Percentiles rank a stretch among this genome's conserved stretches.
Conservation (phyloP, 2,888 invertebrate species). For the Rosalia funebris region DNA sequence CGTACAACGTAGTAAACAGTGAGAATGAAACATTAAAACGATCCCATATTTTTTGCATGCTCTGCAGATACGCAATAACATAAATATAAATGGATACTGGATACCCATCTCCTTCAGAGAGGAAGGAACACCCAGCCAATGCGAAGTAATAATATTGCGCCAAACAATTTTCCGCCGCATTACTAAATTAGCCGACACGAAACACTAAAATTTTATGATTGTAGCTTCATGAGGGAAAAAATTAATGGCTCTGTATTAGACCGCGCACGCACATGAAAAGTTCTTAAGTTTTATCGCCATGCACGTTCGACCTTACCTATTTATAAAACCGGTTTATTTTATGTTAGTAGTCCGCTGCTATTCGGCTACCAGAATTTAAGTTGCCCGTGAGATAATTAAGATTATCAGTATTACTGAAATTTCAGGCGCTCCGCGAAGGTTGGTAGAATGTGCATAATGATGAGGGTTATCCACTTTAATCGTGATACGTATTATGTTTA, state of each 20-base stretch:
- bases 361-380: constrained; percentile 17
- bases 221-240: constrained; percentile 11
- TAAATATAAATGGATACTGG: too few species aligned
- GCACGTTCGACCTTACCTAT: constrained; percentile 9
- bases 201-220: constrained; percentile 19
- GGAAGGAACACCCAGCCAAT: not conserved
- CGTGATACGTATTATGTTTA: too few species aligned
- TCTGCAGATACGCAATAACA: too few species aligned
- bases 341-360: constrained; percentile 6
- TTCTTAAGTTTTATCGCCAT: constrained; percentile 12
- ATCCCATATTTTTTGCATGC: too few species aligned
- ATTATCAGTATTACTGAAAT: not conserved
- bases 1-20: too few species aligned
- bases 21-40: too few species aligned
- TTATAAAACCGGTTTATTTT: constrained; percentile 21
- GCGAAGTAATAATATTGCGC: constrained; percentile 4
- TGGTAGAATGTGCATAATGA: too few species aligned
- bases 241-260: constrained; percentile 14
- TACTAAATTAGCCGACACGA: constrained; percentile 15
- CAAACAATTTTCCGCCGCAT: constrained; percentile 23
- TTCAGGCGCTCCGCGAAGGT: too few species aligned
- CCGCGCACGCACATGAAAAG: constrained; percentile 19
- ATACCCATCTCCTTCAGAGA: too few species aligned
- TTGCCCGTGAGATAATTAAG: constrained; percentile 6
- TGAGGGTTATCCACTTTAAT: too few species aligned